Evolutionary conservation across 2,113 vertebrate species (phyloP).

Genomic region (Gasterosteus nipponicus): DNA sequence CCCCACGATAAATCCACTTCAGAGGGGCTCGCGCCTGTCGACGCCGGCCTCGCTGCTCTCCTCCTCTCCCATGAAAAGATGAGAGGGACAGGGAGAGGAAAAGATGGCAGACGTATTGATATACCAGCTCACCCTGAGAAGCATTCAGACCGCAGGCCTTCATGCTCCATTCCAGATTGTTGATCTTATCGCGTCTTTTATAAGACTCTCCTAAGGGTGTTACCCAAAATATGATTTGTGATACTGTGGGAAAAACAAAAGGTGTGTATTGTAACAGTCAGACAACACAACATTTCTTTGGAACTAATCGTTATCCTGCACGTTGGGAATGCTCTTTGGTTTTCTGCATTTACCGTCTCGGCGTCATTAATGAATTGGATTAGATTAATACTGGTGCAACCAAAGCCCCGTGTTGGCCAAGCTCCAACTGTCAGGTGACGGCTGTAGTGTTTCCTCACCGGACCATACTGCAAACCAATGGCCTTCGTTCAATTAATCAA

Average conservation of each 20-base stretch:
- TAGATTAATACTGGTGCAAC: conserved; percentile 32
- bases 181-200: conserved; percentile 37
- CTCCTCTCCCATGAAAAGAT: conserved; percentile 41
- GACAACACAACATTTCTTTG: conserved; percentile 4
- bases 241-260: background rate
- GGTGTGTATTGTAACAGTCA: conserved; percentile 2
- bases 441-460: conserved; percentile 16
- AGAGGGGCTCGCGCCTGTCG: conserved; percentile 71
- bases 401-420: background rate
- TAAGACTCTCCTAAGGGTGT: conserved; percentile 15
- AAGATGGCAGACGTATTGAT: conserved; percentile 65
- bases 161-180: conserved; percentile 29
- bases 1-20: conserved; percentile 81
- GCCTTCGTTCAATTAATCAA: background rate
- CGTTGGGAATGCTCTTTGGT: background rate
- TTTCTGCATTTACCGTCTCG: background rate
- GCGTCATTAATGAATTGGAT: conserved; percentile 44
- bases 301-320: background rate
- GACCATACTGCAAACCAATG: background rate
- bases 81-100: conserved; percentile 21
- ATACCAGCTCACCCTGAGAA: conserved; percentile 48
- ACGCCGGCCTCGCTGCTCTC: conserved; percentile 49
- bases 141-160: conserved; percentile 9
- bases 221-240: conserved; percentile 21
- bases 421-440: conserved; percentile 25